These are phyloP conservation scores for Halcyon chelicuti DNA, from an alignment of 2,797 vertebrate species.

Conservation along the genomic window DNA sequence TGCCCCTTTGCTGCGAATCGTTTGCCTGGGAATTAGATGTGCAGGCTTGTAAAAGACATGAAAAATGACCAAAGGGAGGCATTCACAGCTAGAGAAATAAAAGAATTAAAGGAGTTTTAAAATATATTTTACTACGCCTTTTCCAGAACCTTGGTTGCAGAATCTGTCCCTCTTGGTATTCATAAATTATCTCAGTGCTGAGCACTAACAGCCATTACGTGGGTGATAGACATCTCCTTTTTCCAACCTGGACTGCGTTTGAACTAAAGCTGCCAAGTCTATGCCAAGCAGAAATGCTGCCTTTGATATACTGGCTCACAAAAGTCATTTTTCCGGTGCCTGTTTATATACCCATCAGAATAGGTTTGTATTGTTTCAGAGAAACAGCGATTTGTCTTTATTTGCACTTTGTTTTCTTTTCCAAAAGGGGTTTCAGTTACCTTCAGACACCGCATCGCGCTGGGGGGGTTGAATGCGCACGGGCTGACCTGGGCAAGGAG, in stretches of 20 bases:
- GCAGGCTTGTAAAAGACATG: background rate
- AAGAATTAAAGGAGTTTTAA: conserved; percentile 21
- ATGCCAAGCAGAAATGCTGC: background rate
- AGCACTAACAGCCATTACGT: background rate
- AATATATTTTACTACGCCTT: conserved; percentile 12
- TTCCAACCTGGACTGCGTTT: background rate
- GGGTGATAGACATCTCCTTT: background rate
- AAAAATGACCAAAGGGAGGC: background rate
- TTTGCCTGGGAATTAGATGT: background rate
- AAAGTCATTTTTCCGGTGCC: background rate
- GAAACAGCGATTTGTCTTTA: background rate
- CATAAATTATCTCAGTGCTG: conserved; percentile 18
- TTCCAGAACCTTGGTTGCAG: conserved; percentile 17
- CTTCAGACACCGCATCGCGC: background rate
- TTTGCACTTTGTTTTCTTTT: background rate
- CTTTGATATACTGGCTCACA: background rate
- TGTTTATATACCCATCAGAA: background rate
- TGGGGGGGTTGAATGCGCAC: background rate
- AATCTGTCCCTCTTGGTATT: conserved; percentile 35
- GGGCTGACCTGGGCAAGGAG: background rate
- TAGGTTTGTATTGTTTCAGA: background rate
- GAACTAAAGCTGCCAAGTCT: background rate
- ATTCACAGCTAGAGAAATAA: background rate
- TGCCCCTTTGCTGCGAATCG: background rate
- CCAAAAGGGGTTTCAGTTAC: background rate